Base-by-base conservation (phyloP, 2,888 invertebrate genomes). In the Caenorhabditis becei region DNA sequence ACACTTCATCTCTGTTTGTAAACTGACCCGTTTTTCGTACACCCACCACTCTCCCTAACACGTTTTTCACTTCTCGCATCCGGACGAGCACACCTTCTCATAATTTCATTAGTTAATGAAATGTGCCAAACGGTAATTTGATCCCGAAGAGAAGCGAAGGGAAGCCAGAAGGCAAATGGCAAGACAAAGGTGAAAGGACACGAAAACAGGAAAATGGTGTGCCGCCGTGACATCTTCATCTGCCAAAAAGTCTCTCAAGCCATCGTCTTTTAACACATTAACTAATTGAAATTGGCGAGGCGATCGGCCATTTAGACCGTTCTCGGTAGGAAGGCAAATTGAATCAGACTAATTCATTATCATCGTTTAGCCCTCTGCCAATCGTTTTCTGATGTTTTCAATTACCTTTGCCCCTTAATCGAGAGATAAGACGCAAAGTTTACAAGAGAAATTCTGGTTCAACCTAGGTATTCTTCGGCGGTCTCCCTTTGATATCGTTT, bases 61-160 rank as follows among this genome's bases (percentile, higher is more conserved):
- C n/a, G n/a, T n/a, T 51, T 77, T 61, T 37, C 75, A 66, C 67
- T 61, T 74, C 58, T 47, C 23, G 49, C 32, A 14, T 41, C 41
- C 41, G 47, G 37, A 28, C 0, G 58, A 35, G 28, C 37, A 47
- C 75, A 62, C 69, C 65, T 77, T 77, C 77, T 77, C 78, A 78
- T 78, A 78, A 78, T 78, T 78, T 78, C 78, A 78, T 78, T 78
- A 78, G 71, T 70, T 78, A 78, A 75, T 75, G 75, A 75, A 78
- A 71, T 70, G 63, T 65, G 65, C 51, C 65, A 78, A 70, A 78
- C 71, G 77, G 77, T 78, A 78, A 78, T 59, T 78, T 58, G 77
- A 78, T 78, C 49, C 63, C 20, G 32, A 41, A 41, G 41, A 47
- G 56, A 65, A 77, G 56, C 63, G 62, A 10, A 47, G 1, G 18